Evolutionary conservation across 2,797 vertebrate species (phyloP).

Genomic region (Taeniopygia guttata): DNA sequence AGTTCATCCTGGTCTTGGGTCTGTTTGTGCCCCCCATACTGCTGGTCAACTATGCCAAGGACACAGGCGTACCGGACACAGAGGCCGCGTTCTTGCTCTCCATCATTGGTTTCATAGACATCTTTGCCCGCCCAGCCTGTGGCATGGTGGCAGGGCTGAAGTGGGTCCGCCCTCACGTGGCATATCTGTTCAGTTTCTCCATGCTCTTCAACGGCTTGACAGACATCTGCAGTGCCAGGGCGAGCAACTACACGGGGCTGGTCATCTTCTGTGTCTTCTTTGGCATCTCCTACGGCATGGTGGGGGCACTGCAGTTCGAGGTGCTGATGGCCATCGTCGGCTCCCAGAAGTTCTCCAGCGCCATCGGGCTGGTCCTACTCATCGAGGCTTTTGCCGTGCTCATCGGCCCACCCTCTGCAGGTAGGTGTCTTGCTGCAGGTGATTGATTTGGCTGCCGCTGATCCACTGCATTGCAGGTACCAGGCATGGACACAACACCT

Average conservation of each 20-base stretch:
- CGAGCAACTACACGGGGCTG: slow-evolving; percentile 71
- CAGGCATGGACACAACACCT: fast-evolving
- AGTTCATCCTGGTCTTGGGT: slow-evolving; percentile 81
- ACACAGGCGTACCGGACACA: slow-evolving; percentile 77
- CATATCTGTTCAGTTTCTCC: slow-evolving; percentile 79
- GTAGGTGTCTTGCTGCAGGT: slow-evolving; percentile 49
- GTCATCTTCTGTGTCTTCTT: slow-evolving; percentile 84
- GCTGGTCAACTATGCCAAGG: slow-evolving; percentile 83
- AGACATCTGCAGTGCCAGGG: slow-evolving; percentile 77
- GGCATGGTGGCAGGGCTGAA: slow-evolving; percentile 79
- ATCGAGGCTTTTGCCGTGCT: slow-evolving; percentile 79
- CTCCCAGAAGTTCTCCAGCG: slow-evolving; percentile 79
- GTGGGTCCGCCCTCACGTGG: slow-evolving; percentile 71
- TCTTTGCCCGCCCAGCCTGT: slow-evolving; percentile 82
- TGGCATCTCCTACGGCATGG: slow-evolving; percentile 83
- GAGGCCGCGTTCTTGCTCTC: slow-evolving; percentile 82
- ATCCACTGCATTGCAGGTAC: not conserved
- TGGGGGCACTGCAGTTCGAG: slow-evolving; percentile 83
- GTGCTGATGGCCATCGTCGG: slow-evolving; percentile 82
- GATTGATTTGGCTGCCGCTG: fast-evolving
- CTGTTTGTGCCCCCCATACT: slow-evolving; percentile 82
- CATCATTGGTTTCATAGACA: slow-evolving; percentile 82
- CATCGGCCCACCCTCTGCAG: slow-evolving; percentile 82
- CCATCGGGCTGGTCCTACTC: slow-evolving; percentile 80
- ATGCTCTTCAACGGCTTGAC: slow-evolving; percentile 82